These are phyloP conservation scores for Chaetops frenatus DNA, from an alignment of 2,113 vertebrate genomes.

Conservation along the genomic window DNA sequence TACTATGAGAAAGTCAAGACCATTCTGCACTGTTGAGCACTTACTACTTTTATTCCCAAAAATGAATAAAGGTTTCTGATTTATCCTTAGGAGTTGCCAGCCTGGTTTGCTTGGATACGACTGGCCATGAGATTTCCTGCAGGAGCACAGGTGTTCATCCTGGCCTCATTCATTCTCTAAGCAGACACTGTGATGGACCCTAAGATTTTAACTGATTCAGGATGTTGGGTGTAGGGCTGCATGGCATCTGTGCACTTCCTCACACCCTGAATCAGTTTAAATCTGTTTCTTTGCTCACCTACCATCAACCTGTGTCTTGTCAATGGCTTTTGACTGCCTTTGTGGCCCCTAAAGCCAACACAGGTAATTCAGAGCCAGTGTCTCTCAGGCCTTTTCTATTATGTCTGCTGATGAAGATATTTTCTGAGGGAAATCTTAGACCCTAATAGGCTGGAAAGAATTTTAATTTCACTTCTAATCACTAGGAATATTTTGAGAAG, in stretches of 20 bases:
- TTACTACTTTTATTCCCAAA: neutral
- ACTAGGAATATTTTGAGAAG: neutral
- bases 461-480: neutral
- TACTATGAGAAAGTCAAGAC: neutral
- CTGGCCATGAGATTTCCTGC: neutral
- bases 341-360: neutral
- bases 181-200: neutral
- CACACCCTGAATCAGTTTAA: neutral
- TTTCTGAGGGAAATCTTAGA: neutral
- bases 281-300: neutral
- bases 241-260: neutral
- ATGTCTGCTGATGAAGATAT: rapidly evolving
- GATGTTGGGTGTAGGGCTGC: neutral
- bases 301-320: neutral
- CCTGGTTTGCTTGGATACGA: neutral
- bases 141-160: neutral
- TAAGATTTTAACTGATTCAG: neutral
- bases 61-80: neutral
- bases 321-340: neutral
- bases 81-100: neutral
- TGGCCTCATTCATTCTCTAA: neutral
- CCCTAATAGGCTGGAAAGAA: neutral
- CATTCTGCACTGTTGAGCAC: neutral
- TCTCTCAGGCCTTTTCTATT: neutral
- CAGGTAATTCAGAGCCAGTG: neutral